Evolutionary conservation across 2,797 vertebrate species (phyloP).

Genomic region (Cheirogaleus major): DNA sequence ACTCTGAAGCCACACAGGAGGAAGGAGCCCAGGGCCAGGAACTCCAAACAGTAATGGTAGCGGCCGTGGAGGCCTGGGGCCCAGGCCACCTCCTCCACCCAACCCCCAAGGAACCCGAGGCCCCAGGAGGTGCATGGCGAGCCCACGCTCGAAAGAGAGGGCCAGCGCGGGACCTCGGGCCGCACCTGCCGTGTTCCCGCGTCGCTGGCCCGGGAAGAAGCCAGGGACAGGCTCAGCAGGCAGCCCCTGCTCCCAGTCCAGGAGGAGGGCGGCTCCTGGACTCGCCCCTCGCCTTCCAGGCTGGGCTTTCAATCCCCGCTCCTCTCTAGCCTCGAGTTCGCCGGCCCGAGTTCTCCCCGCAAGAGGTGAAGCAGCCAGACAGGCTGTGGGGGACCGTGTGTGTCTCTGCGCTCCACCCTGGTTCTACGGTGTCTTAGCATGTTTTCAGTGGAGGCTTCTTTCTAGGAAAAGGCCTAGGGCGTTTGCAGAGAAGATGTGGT

Average conservation of each 20-base stretch:
- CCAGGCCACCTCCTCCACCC: background rate
- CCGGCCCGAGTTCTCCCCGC: background rate
- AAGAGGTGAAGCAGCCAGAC: background rate
- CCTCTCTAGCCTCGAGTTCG: background rate
- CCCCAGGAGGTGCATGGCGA: background rate
- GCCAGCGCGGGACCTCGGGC: background rate
- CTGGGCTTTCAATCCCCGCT: background rate
- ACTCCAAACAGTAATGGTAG: background rate
- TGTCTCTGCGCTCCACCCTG: background rate
- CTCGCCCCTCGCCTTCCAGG: background rate
- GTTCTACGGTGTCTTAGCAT: background rate
- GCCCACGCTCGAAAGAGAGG: background rate
- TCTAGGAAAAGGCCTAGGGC: background rate
- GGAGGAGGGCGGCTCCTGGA: background rate
- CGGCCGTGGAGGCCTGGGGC: background rate
- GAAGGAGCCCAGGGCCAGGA: background rate
- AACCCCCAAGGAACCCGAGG: background rate
- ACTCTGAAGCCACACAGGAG: background rate
- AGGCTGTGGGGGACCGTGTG: accelerated
- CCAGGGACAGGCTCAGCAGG: background rate
- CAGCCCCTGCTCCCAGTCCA: background rate
- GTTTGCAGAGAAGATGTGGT: background rate
- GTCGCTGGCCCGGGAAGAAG: background rate
- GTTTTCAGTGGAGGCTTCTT: background rate
- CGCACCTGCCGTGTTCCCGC: background rate